Evolutionary conservation across 2,797 vertebrate genomes (phyloP).

Genomic region (Hyperoplus immaculatus): DNA sequence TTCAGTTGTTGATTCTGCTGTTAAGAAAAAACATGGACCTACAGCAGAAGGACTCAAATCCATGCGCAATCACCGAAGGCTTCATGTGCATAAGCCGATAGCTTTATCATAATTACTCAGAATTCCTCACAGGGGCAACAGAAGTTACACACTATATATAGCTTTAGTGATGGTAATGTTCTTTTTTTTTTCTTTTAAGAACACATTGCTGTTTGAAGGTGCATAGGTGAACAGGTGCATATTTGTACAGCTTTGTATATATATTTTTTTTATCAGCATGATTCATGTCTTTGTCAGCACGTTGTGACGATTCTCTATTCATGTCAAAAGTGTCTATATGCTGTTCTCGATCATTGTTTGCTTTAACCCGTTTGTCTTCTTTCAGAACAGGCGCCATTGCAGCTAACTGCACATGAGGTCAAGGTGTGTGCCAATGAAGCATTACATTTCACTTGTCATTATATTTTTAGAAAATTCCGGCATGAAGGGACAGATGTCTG

Average conservation of each 20-base stretch:
- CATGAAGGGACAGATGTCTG: background rate
- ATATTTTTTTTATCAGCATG: background rate
- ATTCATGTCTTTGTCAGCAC: slow-evolving; percentile 27
- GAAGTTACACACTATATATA: too few species aligned
- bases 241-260: background rate
- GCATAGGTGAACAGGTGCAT: background rate
- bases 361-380: slow-evolving; percentile 41
- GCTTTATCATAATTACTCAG: too few species aligned
- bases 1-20: too few species aligned
- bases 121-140: too few species aligned
- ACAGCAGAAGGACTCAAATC: too few species aligned
- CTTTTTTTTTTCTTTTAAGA: background rate
- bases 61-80: too few species aligned
- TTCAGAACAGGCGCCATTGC: background rate
- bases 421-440: background rate
- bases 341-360: background rate
- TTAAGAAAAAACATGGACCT: too few species aligned
- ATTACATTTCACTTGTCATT: background rate
- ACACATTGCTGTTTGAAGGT: too few species aligned
- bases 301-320: slow-evolving; percentile 36
- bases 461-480: background rate
- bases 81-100: too few species aligned
- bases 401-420: background rate
- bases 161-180: background rate
- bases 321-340: background rate